Base-by-base conservation (phyloP, 37 sponge, comb jelly and placozoan genomes). In the Beroe forskalii region DNA sequence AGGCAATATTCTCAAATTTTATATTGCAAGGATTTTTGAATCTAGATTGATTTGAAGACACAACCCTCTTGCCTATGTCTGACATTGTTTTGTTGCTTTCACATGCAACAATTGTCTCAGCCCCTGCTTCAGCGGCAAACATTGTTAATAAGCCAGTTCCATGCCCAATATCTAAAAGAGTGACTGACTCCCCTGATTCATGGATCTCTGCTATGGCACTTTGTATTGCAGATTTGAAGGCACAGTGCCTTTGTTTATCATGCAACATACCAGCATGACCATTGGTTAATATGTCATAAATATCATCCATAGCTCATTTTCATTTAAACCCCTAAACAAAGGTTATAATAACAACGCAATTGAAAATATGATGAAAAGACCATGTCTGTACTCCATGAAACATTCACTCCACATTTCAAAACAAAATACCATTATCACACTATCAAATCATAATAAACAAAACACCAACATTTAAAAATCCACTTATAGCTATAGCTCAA, bases 231-330 rank as follows among this genome's bases (percentile, higher is more conserved):
- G 55, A 44, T 80, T 31, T 80, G 55, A 42, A 80, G 2, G 55
- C 44, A 1, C 19, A n/a, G 55, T 80, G 44, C 6, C 86, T 35
- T 19, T 25, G 25, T 27, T 40, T 0, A 80, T 80, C 86, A 44
- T 80, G 37, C 0, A 80, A 25, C 86, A 80, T 80, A 23, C 86
- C 86, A 27, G 44, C 86, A 27, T 80, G 86, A 23, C 86, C 86
- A 80, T 80, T 80, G 8, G 86, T 80, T 9, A 80, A 41, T 1
- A 80, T 80, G 1, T 80, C 86, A 25, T 80, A 43, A 25, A 25
- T 40, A 6, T 80, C 43, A 33, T 14, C 30, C 86, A 80, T 69
- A 17, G 55, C 55, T 48, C n/a, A n/a, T n/a, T n/a, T n/a, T n/a
- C n/a, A n/a, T n/a, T n/a, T n/a, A n/a, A n/a, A n/a, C n/a, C n/a